Evolutionary conservation across 2,113 vertebrate genomes (phyloP).

Genomic region (Tichodroma muraria): DNA sequence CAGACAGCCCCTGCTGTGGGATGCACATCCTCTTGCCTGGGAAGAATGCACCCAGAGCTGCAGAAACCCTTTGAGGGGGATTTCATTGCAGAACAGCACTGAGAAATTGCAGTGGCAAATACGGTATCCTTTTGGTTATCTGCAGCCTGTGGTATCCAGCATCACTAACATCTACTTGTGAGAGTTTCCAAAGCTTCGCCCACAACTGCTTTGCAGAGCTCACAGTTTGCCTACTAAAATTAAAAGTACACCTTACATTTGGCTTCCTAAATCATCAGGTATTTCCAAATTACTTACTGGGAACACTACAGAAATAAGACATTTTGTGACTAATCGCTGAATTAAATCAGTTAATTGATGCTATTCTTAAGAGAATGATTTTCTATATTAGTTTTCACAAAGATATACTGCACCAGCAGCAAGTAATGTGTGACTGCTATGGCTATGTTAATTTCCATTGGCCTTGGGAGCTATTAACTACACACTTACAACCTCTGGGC

Average conservation of each 20-base stretch:
- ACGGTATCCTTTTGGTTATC: background rate
- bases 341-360: constrained; percentile 63
- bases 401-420: constrained; percentile 52
- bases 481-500: constrained; percentile 56
- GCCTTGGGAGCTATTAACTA: constrained; percentile 62
- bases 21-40: background rate
- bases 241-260: constrained; percentile 5
- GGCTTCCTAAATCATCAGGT: constrained; percentile 30
- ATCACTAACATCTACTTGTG: background rate
- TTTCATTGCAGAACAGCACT: background rate
- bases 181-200: background rate
- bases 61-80: background rate
- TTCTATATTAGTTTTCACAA: constrained; percentile 60
- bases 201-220: background rate
- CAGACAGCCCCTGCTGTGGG: background rate
- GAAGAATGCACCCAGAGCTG: background rate
- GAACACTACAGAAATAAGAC: constrained; percentile 40
- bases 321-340: constrained; percentile 57
- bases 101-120: background rate
- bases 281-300: constrained; percentile 44
- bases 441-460: constrained; percentile 52
- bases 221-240: background rate
- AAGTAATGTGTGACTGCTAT: constrained; percentile 47
- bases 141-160: background rate
- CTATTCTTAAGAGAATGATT: constrained; percentile 66